Percentiles rank a stretch among this genome's conserved stretches.
Evolutionary conservation across 2,113 vertebrate species (phyloP).

Genomic region (Gnathonemus echidnorhynchus): DNA sequence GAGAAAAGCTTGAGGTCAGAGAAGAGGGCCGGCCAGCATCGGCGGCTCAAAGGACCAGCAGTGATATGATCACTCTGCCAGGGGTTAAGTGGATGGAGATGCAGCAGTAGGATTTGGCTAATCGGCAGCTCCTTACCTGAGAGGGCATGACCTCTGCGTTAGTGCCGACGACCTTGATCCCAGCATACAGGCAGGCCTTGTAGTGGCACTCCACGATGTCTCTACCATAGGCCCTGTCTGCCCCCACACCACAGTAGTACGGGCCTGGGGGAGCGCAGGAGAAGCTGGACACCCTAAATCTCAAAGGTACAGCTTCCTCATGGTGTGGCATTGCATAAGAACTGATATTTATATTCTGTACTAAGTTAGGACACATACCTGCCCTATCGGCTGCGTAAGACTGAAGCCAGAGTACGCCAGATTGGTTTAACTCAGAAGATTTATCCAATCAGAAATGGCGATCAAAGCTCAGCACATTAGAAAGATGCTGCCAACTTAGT

Average conservation of each 20-base stretch:
- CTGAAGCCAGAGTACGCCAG: neutral
- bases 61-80: neutral
- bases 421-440: neutral
- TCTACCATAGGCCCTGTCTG: slow-evolving; percentile 66
- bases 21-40: neutral
- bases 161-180: slow-evolving; percentile 64
- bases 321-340: neutral
- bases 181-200: slow-evolving; percentile 69
- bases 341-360: neutral
- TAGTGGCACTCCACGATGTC: slow-evolving; percentile 75
- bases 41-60: neutral
- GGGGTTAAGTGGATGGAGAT: neutral
- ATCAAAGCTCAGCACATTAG: neutral
- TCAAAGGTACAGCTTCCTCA: neutral
- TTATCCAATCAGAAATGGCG: neutral
- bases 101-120: neutral
- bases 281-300: neutral
- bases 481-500: neutral
- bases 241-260: slow-evolving; percentile 79
- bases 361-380: neutral
- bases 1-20: neutral
- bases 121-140: slow-evolving; percentile 48
- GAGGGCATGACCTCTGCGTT: slow-evolving; percentile 73
- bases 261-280: slow-evolving; percentile 55
- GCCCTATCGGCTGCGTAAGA: neutral